Conservation (phyloP, 1,140 invertebrate genomes). For the Drosophila yakuba region DNA sequence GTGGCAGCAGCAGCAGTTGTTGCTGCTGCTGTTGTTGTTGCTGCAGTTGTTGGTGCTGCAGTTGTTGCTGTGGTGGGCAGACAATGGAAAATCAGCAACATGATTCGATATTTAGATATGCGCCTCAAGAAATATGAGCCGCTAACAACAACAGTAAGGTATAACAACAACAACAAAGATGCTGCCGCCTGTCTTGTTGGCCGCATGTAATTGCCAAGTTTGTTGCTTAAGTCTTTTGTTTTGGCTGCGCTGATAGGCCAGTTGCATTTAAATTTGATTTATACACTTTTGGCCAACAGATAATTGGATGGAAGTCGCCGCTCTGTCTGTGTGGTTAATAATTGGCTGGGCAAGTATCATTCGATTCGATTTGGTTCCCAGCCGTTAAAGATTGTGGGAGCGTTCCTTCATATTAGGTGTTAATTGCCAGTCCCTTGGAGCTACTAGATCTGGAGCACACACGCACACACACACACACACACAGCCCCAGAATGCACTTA, state of each 20-base stretch:
- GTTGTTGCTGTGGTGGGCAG: slow-evolving; percentile 29
- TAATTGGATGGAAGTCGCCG: slow-evolving; percentile 75
- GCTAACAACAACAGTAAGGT: slow-evolving; percentile 65
- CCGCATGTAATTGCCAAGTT: slow-evolving; percentile 80
- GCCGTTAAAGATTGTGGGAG: slow-evolving; percentile 46
- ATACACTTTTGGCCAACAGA: slow-evolving; percentile 68
- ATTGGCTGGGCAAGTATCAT: slow-evolving; percentile 14
- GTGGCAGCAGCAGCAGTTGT: slow-evolving; percentile 22
- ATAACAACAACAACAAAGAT: slow-evolving; percentile 69
- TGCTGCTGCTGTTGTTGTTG: slow-evolving; percentile 14
- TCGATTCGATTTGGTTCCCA: not conserved
- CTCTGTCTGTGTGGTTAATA: slow-evolving; percentile 37
- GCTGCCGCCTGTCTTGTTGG: slow-evolving; percentile 45
- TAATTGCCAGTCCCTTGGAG: slow-evolving; percentile 54
- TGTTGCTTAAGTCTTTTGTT: slow-evolving; percentile 84
- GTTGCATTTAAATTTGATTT: slow-evolving; percentile 82
- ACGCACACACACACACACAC: no score
- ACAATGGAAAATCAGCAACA: slow-evolving; percentile 81
- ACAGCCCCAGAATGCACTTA: slow-evolving; percentile 35
- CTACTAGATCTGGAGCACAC: slow-evolving; percentile 57
- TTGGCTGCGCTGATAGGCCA: slow-evolving; percentile 59
- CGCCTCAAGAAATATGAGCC: slow-evolving; percentile 80
- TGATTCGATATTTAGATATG: slow-evolving; percentile 82
- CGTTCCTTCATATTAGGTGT: slow-evolving; percentile 29
- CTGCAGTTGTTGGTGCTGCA: slow-evolving; percentile 8